These are phyloP conservation scores for Parnassius mnemosyne DNA, from an alignment of 2,888 invertebrate genomes.

Conservation along the genomic window DNA sequence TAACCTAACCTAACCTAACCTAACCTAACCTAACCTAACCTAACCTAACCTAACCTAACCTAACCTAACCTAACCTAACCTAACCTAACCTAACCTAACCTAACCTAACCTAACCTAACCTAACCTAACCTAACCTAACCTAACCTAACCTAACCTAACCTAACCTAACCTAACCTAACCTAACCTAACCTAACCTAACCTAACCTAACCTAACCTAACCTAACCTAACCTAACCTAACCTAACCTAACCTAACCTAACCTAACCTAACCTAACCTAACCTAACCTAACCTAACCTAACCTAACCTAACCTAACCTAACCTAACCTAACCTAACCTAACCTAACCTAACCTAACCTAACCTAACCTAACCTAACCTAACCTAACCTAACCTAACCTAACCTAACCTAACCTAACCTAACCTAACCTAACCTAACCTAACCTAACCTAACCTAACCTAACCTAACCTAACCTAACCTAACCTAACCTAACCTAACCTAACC, in stretches of 20 bases:
- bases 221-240: slow-evolving; percentile 1
- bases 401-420: slow-evolving; percentile 1
- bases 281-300: slow-evolving; percentile 1
- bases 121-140: slow-evolving; percentile 1
- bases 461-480: slow-evolving; percentile 1
- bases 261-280: slow-evolving; percentile 1
- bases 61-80: slow-evolving; percentile 1
- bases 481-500: slow-evolving; percentile 1
- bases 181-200: slow-evolving; percentile 1
- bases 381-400: slow-evolving; percentile 1
- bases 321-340: slow-evolving; percentile 1
- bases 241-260: slow-evolving; percentile 1
- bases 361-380: slow-evolving; percentile 1
- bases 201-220: slow-evolving; percentile 1
- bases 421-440: slow-evolving; percentile 1
- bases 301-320: slow-evolving; percentile 1
- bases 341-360: slow-evolving; percentile 1
- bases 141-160: slow-evolving; percentile 1
- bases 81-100: slow-evolving; percentile 1
- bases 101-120: slow-evolving; percentile 1
- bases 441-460: slow-evolving; percentile 1
- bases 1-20: slow-evolving; percentile 1
- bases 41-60: slow-evolving; percentile 1
- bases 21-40: slow-evolving; percentile 1
- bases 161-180: slow-evolving; percentile 1